Evolutionary conservation across 1,140 invertebrate genomes (phyloP).

Genomic region (Aphelinus certus): DNA sequence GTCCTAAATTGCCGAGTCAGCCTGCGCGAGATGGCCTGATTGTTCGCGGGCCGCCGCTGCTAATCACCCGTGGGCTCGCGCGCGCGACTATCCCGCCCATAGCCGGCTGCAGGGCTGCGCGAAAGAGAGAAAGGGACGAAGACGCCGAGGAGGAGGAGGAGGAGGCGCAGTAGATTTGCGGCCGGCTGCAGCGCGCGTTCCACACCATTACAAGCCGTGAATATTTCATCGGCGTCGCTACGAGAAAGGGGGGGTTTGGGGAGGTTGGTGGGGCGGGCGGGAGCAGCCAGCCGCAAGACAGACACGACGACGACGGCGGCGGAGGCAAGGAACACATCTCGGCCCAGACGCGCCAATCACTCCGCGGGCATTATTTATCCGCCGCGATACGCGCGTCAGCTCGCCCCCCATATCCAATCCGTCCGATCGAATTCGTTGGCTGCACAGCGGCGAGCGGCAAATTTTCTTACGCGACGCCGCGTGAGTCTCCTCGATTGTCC

Average conservation of each 20-base stretch:
- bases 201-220: conserved; percentile 52
- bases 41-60: background rate
- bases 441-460: no score
- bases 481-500: no score
- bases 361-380: no score
- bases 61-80: background rate
- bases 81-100: no score
- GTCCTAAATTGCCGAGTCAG: no score
- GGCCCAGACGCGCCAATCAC: no score
- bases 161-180: conserved; percentile 47
- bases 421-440: no score
- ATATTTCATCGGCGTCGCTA: conserved; percentile 46
- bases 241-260: background rate
- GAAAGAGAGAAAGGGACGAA: background rate
- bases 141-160: background rate
- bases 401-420: no score
- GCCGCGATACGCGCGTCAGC: no score
- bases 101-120: no score
- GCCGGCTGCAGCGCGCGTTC: conserved; percentile 38
- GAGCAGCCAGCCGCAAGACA: background rate
- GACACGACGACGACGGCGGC: background rate
- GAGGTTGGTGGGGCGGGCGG: background rate
- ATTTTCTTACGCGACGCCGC: no score
- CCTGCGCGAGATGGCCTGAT: background rate
- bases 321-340: background rate